Evolutionary conservation across 2,888 invertebrate species (phyloP), one percentile per base, ranked within the genome.

Genomic region (Pyrrhia umbra): DNA sequence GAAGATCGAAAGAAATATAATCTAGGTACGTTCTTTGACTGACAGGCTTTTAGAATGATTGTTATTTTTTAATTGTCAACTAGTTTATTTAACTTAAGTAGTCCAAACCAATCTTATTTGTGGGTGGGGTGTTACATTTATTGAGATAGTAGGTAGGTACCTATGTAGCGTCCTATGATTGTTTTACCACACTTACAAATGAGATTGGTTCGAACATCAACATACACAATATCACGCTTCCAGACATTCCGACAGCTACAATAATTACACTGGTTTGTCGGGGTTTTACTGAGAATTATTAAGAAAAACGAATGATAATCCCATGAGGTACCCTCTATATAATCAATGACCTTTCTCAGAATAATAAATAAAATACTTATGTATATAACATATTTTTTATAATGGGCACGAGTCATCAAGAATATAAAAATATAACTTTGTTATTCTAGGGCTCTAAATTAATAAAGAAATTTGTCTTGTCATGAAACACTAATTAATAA

Each of bases 261-360:
- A 79, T 77, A 79, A 81, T 77, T 68, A 77, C 77, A 80, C 80
- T 80, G 80, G 82, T 77, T 80, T 70, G 62, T 69, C 57, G 65
- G 69, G 68, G 60, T 77, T 63, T 15, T 58, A 45, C 67, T 67
- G 58, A 59, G 18, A 46, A 55, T 55, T 68, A 62, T 46, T 15
- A n/a, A 51, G 10, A 45, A 60, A 52, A 21, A 71, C 18, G 72
- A 34, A 65, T 52, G 8, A 51, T n/a, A 65, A 37, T 39, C 30
- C 5, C 20, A 45, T 52, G 16, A 34, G 21, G 21, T 21, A n/a
- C n/a, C 40, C 42, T 27, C 27, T 46, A 39, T 9, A 9, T 30
- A 27, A 34, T 34, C 34, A 34, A 34, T 9, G 37, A 20, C 46
- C 40, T 42, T 50, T 18, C 20, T 70, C 40, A 50, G 5, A 46